These are phyloP conservation scores for Uria aalge DNA, from an alignment of 2,113 vertebrate genomes.

Conservation along the genomic window DNA sequence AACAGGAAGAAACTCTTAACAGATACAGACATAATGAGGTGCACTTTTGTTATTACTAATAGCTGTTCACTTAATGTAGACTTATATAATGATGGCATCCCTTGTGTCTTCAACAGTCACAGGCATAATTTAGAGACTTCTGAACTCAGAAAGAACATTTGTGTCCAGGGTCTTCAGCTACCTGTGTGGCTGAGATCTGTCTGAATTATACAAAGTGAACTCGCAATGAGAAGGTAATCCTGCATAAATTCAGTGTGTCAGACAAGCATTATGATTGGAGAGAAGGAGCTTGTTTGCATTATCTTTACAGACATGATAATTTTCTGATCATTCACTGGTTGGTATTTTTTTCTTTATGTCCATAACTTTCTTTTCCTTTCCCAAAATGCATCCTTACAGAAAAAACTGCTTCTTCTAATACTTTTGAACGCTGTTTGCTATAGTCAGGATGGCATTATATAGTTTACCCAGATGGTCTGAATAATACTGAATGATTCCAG, in stretches of 20 bases:
- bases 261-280: background rate
- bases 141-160: background rate
- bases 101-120: background rate
- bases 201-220: background rate
- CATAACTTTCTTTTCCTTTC: background rate
- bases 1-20: background rate
- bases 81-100: background rate
- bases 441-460: background rate
- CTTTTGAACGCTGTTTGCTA: background rate
- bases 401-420: background rate
- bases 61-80: background rate
- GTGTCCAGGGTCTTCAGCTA: background rate
- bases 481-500: background rate
- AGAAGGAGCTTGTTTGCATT: background rate
- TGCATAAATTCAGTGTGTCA: background rate
- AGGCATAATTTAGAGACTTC: background rate
- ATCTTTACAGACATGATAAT: background rate
- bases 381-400: background rate
- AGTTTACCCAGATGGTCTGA: conserved; percentile 6
- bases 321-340: background rate
- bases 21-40: background rate
- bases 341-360: background rate
- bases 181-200: background rate
- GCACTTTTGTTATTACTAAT: background rate
- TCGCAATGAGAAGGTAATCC: background rate